Percentiles rank a stretch among this genome's conserved stretches.
Evolutionary conservation across 2,797 vertebrate genomes (phyloP).

Genomic region (Acrossocheilus wenchowensis): DNA sequence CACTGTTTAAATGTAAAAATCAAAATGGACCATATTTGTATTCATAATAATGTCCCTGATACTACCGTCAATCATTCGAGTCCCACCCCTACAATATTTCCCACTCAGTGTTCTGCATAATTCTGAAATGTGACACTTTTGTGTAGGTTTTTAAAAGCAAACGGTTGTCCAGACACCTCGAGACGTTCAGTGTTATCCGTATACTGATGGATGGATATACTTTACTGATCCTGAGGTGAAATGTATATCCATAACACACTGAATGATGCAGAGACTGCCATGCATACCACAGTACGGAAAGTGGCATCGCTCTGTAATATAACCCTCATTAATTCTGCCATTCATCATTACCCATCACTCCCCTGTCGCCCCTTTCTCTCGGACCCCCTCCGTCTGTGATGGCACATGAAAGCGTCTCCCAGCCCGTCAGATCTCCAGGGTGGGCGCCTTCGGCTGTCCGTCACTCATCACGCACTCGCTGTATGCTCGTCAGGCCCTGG

Average conservation of each 20-base stretch:
- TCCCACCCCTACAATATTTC: background rate
- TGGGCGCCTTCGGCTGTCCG: background rate
- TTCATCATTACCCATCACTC: slow-evolving; percentile 9
- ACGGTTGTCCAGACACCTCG: slow-evolving; percentile 2
- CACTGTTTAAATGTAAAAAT: background rate
- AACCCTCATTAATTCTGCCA: slow-evolving; percentile 16
- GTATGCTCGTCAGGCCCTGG: slow-evolving; percentile 29
- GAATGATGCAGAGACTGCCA: background rate
- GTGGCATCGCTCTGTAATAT: slow-evolving; percentile 15
- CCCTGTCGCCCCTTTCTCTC: background rate
- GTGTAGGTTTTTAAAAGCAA: background rate
- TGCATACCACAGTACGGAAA: background rate
- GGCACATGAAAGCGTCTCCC: background rate
- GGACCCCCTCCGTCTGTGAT: background rate
- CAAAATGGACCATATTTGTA: background rate
- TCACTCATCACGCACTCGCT: background rate
- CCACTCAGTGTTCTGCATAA: background rate
- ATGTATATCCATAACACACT: background rate
- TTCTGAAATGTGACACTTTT: background rate
- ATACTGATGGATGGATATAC: background rate
- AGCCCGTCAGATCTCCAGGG: slow-evolving; percentile 20
- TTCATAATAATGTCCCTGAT: background rate
- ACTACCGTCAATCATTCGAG: background rate
- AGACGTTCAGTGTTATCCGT: background rate
- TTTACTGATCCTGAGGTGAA: background rate